A percentile compares a stretch with the other conserved stretches of the same genome.
phyloP scores from a whole-genome alignment of 2,113 vertebrate genomes.

The Alexandromys fortis region DNA sequence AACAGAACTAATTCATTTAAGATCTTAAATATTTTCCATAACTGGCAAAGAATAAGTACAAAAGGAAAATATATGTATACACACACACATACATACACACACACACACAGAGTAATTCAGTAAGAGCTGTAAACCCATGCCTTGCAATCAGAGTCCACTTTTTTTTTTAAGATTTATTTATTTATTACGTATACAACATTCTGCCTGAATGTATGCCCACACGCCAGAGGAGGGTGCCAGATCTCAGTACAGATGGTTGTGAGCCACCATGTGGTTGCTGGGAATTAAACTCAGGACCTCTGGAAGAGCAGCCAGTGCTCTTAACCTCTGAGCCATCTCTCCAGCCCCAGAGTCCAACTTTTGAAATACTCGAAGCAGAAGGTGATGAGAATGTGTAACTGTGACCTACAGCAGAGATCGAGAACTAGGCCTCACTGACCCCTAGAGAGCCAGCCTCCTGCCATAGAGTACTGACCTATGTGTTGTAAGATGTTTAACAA shows the following conservation, averaged over 20 bases:
- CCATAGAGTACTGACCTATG: neutral
- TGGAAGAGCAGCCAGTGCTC: too few relatives aligned
- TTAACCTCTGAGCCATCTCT: too few relatives aligned
- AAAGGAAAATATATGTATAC: neutral
- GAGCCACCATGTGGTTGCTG: too few relatives aligned
- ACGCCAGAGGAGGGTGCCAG: too few relatives aligned
- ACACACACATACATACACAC: neutral
- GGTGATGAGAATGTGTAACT: neutral
- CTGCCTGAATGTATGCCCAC: too few relatives aligned
- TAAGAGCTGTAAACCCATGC: neutral
- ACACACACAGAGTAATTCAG: neutral
- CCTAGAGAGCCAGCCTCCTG: neutral
- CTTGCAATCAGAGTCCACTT: neutral
- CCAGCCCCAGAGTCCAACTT: neutral
- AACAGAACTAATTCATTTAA: neutral
- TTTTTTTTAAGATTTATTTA: too few relatives aligned
- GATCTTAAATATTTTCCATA: neutral
- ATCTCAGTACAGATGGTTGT: too few relatives aligned
- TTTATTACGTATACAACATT: too few relatives aligned
- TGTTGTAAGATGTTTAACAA: neutral
- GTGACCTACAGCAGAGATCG: neutral
- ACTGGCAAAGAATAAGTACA: neutral
- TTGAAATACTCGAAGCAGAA: neutral
- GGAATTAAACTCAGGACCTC: too few relatives aligned
- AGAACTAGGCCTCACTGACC: rapidly evolving